A percentile compares a stretch with the other conserved stretches of the same genome.
Evolutionary conservation across 37 sponge, comb jelly and placozoan species (phyloP).

Genomic region (Diacarnus erythraeanus): DNA sequence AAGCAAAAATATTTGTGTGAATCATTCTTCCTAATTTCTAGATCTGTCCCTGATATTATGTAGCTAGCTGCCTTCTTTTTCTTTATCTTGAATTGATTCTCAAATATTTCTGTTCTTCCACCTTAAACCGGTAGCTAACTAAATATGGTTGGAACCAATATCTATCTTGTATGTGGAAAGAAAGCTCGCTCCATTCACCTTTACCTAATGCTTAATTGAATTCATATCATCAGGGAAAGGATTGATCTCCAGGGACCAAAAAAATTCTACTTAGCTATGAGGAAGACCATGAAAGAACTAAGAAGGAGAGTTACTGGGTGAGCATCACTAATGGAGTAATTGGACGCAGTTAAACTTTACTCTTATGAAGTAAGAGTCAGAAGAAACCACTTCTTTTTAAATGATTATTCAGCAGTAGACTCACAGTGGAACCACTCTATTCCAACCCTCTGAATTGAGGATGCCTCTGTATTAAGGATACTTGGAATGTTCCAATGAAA

Average conservation of each 20-base stretch:
- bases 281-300: constrained; percentile 52
- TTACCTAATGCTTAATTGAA: constrained; percentile 58
- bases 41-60: too few relatives aligned
- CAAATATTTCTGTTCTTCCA: constrained; percentile 16
- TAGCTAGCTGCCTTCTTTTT: neutral
- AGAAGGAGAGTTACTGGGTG: neutral
- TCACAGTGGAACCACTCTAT: too few relatives aligned
- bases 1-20: too few relatives aligned
- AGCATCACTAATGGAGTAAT: neutral
- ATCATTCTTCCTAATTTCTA: too few relatives aligned
- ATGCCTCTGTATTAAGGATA: too few relatives aligned
- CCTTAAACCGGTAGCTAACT: constrained; percentile 1
- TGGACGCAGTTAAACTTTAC: neutral
- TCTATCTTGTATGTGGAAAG: constrained; percentile 21
- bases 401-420: too few relatives aligned
- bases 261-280: constrained; percentile 14
- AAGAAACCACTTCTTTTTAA: neutral
- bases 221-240: constrained; percentile 49
- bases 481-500: too few relatives aligned
- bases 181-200: constrained; percentile 8
- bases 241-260: constrained; percentile 21
- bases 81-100: constrained; percentile 24
- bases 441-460: too few relatives aligned
- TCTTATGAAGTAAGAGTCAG: neutral
- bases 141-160: constrained; percentile 59